Conservation (phyloP, 2,888 invertebrate species). For the Hoplodrina ambigua region DNA sequence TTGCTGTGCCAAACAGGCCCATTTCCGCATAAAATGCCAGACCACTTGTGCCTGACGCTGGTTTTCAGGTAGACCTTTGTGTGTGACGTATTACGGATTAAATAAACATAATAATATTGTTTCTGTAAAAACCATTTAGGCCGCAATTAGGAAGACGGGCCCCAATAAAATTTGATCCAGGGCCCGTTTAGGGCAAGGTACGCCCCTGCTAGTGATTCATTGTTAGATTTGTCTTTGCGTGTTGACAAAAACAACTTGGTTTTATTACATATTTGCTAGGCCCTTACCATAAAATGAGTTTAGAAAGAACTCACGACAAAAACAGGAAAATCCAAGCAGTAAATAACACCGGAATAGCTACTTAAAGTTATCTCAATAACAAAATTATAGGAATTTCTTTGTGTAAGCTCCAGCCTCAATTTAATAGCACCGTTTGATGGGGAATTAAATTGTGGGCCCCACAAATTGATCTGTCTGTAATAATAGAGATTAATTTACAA, state of each 20-base stretch:
- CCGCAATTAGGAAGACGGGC: too few species aligned
- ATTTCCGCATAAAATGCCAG: too few species aligned
- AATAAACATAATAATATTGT: too few species aligned
- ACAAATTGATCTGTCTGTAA: conserved; percentile 33
- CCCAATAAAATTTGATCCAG: too few species aligned
- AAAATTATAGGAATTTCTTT: conserved; percentile 14
- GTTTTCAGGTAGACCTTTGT: too few species aligned
- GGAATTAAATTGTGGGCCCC: conserved; percentile 34
- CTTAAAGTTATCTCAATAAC: conserved; percentile 7
- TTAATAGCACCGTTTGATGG: conserved; percentile 16
- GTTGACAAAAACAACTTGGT: conserved; percentile 31
- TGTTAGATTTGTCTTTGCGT: conserved; percentile 8
- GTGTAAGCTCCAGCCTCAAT: not conserved
- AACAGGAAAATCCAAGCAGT: conserved; percentile 29
- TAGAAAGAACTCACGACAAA: not conserved
- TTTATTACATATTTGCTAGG: conserved; percentile 4
- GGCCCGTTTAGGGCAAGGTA: too few species aligned
- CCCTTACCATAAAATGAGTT: not conserved
- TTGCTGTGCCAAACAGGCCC: too few species aligned
- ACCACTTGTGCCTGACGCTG: too few species aligned
- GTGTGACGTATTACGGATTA: too few species aligned
- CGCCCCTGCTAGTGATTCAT: conserved; percentile 22
- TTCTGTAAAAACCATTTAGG: too few species aligned
- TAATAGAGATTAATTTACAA: conserved; percentile 25
- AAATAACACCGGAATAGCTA: conserved; percentile 32